A percentile compares a stretch with the other conserved stretches of the same genome.
These are phyloP conservation scores for Baccha elongata DNA, from an alignment of 2,888 invertebrate genomes.

Conservation along the genomic window DNA sequence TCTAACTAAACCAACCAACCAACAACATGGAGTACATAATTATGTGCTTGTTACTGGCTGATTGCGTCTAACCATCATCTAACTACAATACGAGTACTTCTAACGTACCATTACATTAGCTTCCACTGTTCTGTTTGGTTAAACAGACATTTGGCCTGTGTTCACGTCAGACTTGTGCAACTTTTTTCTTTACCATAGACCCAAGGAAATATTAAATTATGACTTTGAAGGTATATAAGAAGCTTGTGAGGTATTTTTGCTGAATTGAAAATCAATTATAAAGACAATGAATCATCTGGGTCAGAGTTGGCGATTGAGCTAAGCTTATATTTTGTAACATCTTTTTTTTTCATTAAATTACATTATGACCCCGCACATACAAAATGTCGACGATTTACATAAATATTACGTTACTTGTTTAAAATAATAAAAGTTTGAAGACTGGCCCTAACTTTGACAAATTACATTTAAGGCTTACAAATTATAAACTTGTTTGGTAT, in stretches of 20 bases:
- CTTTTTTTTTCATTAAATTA: background rate
- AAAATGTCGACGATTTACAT: background rate
- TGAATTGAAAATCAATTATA: slow-evolving; percentile 30
- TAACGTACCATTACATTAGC: background rate
- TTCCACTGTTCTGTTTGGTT: slow-evolving; percentile 28
- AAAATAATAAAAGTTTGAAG: background rate
- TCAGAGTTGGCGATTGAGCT: background rate
- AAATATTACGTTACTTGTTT: background rate
- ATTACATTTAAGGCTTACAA: too few species aligned
- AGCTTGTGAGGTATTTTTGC: background rate
- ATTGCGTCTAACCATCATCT: slow-evolving; percentile 20
- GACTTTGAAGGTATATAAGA: slow-evolving; percentile 3
- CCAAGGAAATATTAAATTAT: slow-evolving; percentile 22
- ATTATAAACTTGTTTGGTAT: too few species aligned
- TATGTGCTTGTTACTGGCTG: slow-evolving; percentile 28
- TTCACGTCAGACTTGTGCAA: slow-evolving; percentile 9
- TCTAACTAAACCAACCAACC: background rate
- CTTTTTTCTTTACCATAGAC: background rate
- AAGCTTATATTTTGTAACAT: slow-evolving; percentile 7
- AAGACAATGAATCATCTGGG: background rate
- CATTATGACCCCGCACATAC: slow-evolving; percentile 7
- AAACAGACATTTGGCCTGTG: slow-evolving; percentile 6
- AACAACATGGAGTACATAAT: slow-evolving; percentile 1
- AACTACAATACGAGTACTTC: background rate
- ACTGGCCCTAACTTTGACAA: background rate